Conservation (phyloP, 2,888 invertebrate genomes). For the Cyclophora albipunctata region DNA sequence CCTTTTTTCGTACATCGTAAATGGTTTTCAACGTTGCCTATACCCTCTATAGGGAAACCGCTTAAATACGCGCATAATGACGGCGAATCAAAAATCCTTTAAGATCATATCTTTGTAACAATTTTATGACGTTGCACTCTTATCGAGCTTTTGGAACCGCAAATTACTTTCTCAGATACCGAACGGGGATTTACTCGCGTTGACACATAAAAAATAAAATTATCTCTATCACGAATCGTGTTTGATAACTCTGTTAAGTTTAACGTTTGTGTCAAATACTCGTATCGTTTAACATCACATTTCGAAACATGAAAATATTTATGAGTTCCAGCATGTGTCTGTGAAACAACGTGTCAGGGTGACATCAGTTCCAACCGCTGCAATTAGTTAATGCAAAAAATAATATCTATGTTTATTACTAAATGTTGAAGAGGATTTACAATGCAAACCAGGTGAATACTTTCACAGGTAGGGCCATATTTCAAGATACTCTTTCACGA, state of each 20-base stretch:
- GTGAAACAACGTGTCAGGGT: no score
- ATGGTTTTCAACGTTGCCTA: slow-evolving; percentile 40
- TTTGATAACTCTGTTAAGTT: background rate
- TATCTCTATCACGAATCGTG: background rate
- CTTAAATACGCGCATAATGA: slow-evolving; percentile 30
- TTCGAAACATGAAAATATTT: no score
- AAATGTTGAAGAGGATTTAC: slow-evolving; percentile 13
- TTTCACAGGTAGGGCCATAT: slow-evolving; percentile 41
- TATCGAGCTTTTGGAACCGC: slow-evolving; percentile 33
- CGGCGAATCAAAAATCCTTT: slow-evolving; percentile 43
- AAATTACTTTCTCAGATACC: slow-evolving; percentile 31
- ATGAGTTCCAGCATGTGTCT: no score
- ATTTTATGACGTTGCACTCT: slow-evolving; percentile 46
- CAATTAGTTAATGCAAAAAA: no score
- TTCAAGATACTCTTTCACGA: slow-evolving; percentile 36
- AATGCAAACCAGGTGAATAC: slow-evolving; percentile 28
- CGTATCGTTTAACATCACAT: no score
- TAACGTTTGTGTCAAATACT: no score
- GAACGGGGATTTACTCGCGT: slow-evolving; percentile 9
- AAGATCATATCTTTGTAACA: slow-evolving; percentile 32
- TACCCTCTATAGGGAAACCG: slow-evolving; percentile 27
- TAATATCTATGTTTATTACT: no score
- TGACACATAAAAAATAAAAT: slow-evolving; percentile 1
- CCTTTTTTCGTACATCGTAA: slow-evolving; percentile 53
- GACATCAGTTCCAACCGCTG: no score